Evolutionary conservation across 2,113 vertebrate species (phyloP).

Genomic region (Riparia riparia): DNA sequence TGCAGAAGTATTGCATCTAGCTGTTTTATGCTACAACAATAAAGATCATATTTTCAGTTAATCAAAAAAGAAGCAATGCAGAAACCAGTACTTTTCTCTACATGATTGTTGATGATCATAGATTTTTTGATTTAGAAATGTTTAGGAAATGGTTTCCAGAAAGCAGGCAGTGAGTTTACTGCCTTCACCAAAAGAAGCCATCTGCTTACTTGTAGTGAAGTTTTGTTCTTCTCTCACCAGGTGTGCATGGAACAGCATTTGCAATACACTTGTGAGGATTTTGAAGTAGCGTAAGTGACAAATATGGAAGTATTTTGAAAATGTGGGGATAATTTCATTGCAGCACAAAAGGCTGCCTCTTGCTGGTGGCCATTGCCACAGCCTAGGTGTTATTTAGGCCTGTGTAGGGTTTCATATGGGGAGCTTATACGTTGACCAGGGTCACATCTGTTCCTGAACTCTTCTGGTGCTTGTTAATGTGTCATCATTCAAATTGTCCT

Average conservation of each 20-base stretch:
- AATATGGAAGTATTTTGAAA: neutral
- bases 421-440: neutral
- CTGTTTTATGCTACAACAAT: neutral
- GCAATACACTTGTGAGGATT: neutral
- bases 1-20: neutral
- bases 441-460: neutral
- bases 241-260: neutral
- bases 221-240: neutral
- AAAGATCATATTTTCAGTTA: neutral
- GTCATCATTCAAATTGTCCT: neutral
- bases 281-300: neutral
- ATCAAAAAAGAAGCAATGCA: neutral
- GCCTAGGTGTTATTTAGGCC: neutral
- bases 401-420: neutral
- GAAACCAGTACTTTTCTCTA: neutral
- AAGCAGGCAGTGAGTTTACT: neutral
- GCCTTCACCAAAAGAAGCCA: neutral
- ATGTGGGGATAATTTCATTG: neutral
- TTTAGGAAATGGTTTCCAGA: conserved; percentile 45
- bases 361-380: neutral
- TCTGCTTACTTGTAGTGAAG: conserved; percentile 12
- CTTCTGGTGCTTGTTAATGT: neutral
- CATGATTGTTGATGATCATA: neutral
- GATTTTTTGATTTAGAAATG: neutral
- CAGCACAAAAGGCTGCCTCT: neutral